phyloP scores from a whole-genome alignment of 2,888 invertebrate species.

The Margaritifera margaritifera region DNA sequence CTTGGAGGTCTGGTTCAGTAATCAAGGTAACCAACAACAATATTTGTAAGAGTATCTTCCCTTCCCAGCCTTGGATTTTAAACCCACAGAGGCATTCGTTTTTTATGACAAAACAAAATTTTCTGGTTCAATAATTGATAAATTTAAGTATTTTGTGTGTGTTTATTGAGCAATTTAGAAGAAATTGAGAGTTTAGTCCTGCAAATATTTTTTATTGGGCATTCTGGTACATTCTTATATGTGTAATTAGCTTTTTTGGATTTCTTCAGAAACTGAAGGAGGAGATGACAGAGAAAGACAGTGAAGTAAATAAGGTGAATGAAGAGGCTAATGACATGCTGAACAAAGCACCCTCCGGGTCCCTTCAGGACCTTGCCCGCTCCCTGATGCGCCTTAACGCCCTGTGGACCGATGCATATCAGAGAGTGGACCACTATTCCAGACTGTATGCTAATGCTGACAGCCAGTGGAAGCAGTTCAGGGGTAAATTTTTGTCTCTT shows the following conservation, averaged over 20 bases:
- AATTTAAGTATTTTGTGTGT: too few relatives aligned
- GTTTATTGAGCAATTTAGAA: too few relatives aligned
- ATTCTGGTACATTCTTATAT: too few relatives aligned
- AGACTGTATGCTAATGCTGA: constrained; percentile 57
- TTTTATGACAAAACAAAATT: too few relatives aligned
- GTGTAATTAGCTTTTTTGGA: not conserved
- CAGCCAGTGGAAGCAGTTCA: constrained; percentile 63
- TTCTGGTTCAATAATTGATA: too few relatives aligned
- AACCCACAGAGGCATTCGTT: too few relatives aligned
- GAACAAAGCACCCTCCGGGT: constrained; percentile 53
- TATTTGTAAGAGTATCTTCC: too few relatives aligned
- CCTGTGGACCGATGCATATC: constrained; percentile 65
- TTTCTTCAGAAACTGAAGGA: constrained; percentile 49
- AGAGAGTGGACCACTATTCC: constrained; percentile 62
- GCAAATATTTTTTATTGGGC: too few relatives aligned
- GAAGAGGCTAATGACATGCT: constrained; percentile 58
- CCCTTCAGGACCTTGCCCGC: constrained; percentile 61
- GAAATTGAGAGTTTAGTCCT: too few relatives aligned
- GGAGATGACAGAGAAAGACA: constrained; percentile 52
- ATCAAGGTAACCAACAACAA: too few relatives aligned
- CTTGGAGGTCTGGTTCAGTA: too few relatives aligned
- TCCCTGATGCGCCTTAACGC: constrained; percentile 61
- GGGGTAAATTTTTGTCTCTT: constrained; percentile 33
- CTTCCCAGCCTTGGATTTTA: too few relatives aligned
- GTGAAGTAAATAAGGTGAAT: constrained; percentile 52